phyloP scores from a whole-genome alignment of 2,113 vertebrate species.

The Gymnarchus niloticus region DNA sequence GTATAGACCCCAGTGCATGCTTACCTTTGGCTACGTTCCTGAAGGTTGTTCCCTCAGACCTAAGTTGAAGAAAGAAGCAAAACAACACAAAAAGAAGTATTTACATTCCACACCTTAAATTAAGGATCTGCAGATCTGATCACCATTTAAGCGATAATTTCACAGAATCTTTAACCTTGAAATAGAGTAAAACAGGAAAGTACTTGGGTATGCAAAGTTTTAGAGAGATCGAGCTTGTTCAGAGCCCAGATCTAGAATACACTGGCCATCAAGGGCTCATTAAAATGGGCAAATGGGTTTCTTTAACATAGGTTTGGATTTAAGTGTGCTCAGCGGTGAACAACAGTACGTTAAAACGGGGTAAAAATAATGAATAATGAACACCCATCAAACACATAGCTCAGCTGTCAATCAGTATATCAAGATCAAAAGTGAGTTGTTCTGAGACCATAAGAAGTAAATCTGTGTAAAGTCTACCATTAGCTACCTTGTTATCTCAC shows the following conservation, averaged over 20 bases:
- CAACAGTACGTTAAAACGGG: neutral
- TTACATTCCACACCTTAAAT: neutral
- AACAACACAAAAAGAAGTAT: neutral
- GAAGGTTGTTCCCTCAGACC: conserved; percentile 41
- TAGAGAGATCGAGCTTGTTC: neutral
- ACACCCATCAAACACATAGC: neutral
- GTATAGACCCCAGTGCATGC: neutral
- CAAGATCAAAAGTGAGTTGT: neutral
- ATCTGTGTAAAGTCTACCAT: neutral
- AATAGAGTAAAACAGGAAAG: neutral
- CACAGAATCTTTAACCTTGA: neutral
- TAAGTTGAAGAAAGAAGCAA: conserved; percentile 31
- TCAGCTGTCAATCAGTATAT: neutral
- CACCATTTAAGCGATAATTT: neutral
- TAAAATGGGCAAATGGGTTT: neutral
- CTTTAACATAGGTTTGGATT: neutral
- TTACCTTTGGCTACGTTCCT: conserved; percentile 52
- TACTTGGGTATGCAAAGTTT: neutral
- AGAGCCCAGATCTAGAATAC: neutral
- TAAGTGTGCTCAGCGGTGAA: neutral
- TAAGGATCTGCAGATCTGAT: neutral
- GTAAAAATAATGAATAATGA: neutral
- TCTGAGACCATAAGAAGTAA: neutral
- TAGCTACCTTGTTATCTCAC: too few species aligned
- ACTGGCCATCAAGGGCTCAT: neutral